Base-by-base conservation (phyloP, 2,888 invertebrate species). In the Cerceris ruficornis region DNA sequence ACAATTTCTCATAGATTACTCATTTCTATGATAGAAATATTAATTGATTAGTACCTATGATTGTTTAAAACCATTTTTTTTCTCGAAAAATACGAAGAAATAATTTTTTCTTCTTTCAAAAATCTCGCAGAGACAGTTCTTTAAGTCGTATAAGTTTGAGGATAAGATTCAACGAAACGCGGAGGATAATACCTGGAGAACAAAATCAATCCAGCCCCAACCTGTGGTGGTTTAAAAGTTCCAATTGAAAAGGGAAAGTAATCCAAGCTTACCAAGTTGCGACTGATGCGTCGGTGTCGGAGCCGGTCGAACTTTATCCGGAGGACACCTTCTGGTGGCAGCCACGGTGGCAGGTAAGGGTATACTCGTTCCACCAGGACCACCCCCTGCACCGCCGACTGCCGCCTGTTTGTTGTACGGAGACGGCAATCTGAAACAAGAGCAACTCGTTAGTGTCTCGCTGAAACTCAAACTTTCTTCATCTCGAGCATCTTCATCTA, bases 271-370 rank as follows among this genome's bases (percentile, higher is more conserved):
- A 91, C 91, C 90, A 74, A 91, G 89, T 76, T 91, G 91, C 39
- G 91, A 87, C 86, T 91, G 91, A 87, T 91, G 90, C 69, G 90
- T 87, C 46, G 95, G 95, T 69, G 95, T 94, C 11, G 96, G 96
- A 85, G 96, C 94, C 11, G 96, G 96, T 73, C 96, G 94, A 80
- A 95, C 94, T 92, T 96, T 96, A 93, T 96, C 96, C 84, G 96
- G 96, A 68, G 96, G 96, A 86, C 96, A 96, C 92, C 96, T 94
- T 82, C 96, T 94, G 80, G 95, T 95, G 65, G 96, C 96, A 87
- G 96, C 94, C 81, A 96, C 96, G 43, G 96, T 96, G 75, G 96
- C 96, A 57, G 97, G 97, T 88, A 96, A 92, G 70, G 97, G 97
- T 89, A 97, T 97, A 89, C 96, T 96, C 84, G 96, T 96, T 89